Base-by-base conservation (phyloP, 2,888 invertebrate genomes). In the Cheilosia pagana region DNA sequence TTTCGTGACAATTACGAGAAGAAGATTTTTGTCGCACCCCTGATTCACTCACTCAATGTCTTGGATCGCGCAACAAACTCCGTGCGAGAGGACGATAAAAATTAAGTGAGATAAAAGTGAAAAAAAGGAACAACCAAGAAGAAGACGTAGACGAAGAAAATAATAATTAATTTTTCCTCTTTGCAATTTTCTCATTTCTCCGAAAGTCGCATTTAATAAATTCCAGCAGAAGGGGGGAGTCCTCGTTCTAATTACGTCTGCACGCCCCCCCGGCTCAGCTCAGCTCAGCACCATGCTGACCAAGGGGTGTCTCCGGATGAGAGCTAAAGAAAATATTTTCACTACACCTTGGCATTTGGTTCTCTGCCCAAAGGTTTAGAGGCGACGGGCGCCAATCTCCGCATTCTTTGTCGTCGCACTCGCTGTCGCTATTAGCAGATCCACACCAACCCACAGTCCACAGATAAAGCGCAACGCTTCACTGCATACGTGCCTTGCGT, bases 161-260 rank as follows among this genome's bases (percentile, higher is more conserved):
- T 85, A 85, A 85, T 85, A 85, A 85, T 85, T 85, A 85, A 85
- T 85, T 85, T 85, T 85, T 85, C 85, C 81, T 85, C 85, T 76
- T 50, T 72, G 85, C 85, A 85, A 85, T 81, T 85, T 85, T 76
- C 85, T 85, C 81, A 85, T 85, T 85, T 85, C 71, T 85, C 81
- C 85, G 35, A 85, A 85, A 85, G 85, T 85, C 81, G 70, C 85
- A 85, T 85, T 85, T 85, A 85, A 81, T 85, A 85, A 85, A 85
- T 85, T 85, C 81, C 76, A 81, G 19, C 50, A 23, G 71, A 53
- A 43, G 72, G 68, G 50, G 72, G 74, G 68, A 28, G 50, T 31
- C 21, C 39, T 31, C 78, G 16, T 41, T 55, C 62, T 68, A 45
- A 76, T 76, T 67, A 76, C 55, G 48, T 50, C 43, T 6, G 10